These are phyloP conservation scores for Drosophila histrio DNA, from an alignment of 2,888 invertebrate genomes.

Conservation along the genomic window DNA sequence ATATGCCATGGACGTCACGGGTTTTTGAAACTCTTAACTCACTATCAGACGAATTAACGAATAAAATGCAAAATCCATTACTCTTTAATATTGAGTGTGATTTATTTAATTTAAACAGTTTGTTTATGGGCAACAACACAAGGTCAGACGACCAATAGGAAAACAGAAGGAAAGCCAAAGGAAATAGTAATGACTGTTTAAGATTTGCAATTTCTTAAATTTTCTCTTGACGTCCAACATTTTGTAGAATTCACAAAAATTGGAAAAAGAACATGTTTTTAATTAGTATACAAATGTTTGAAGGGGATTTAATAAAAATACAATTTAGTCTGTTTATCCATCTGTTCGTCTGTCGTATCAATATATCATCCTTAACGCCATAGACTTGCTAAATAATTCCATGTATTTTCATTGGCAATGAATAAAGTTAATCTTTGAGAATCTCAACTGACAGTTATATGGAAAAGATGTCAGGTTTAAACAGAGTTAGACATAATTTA, in stretches of 20 bases:
- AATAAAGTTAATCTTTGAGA: neutral
- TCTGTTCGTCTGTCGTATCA: neutral
- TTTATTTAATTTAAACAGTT: conserved; percentile 29
- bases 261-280: conserved; percentile 9
- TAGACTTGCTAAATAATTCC: neutral
- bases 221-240: conserved; percentile 3
- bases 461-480: neutral
- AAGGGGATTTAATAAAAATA: neutral
- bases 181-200: conserved; percentile 9
- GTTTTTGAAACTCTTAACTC: conserved; percentile 13
- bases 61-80: neutral
- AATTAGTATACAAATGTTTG: conserved; percentile 16
- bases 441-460: neutral
- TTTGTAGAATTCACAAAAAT: neutral
- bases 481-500: too few species aligned
- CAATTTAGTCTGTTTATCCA: neutral
- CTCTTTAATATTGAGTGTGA: conserved; percentile 29
- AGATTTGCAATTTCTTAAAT: conserved; percentile 2
- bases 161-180: conserved; percentile 15
- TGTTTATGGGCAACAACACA: conserved; percentile 19
- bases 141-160: conserved; percentile 1
- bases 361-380: conserved; percentile 2
- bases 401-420: neutral
- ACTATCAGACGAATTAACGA: neutral
- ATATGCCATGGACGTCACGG: conserved; percentile 35